Evolutionary conservation across 2,888 invertebrate species (phyloP), one percentile per base, ranked within the genome.

Genomic region (Diarsia mendica): DNA sequence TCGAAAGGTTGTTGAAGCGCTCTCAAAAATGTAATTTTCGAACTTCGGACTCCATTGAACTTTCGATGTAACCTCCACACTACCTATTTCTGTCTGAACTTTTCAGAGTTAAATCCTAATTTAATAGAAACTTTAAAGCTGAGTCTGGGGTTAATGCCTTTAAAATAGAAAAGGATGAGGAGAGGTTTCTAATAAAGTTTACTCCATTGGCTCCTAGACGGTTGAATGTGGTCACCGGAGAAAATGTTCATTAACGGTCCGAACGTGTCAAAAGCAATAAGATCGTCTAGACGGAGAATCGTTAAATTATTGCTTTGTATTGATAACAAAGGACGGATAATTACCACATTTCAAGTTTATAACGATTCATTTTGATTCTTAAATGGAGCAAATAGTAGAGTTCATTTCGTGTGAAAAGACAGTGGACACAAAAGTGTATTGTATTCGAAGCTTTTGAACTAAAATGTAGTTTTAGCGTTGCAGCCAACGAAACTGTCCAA

Each of bases 231-330:
- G 65, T 75, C 73, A 76, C 65, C 55, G 67, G 65, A 64, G 61
- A 67, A 65, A 79, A 75, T 75, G 66, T 67, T 84, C 69, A 78
- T 77, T 85, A 72, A 63, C 61, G 44, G 63, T 53, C 18, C 33
- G 46, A 81, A 53, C 76, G 68, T 75, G 67, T 71, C 67, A 63
- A 63, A 75, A 78, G 84, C 68, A 72, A 75, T 79, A 64, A 70
- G 58, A 69, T 74, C 63, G 83, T 80, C 85, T 85, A 85, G 79
- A 79, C 85, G 28, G 58, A n/a, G 64, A 60, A 69, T 63, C 61
- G 39, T 69, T 65, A 48, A 23, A 72, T 77, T 53, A 71, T 72
- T 76, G 51, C 75, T 67, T 70, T 51, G 55, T 63, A 80, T 72
- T 69, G 66, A 46, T 80, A 75, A 86, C 72, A 80, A 80, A 71